These are phyloP conservation scores for Bos javanicus DNA, from an alignment of 2,113 vertebrate species.

Conservation along the genomic window DNA sequence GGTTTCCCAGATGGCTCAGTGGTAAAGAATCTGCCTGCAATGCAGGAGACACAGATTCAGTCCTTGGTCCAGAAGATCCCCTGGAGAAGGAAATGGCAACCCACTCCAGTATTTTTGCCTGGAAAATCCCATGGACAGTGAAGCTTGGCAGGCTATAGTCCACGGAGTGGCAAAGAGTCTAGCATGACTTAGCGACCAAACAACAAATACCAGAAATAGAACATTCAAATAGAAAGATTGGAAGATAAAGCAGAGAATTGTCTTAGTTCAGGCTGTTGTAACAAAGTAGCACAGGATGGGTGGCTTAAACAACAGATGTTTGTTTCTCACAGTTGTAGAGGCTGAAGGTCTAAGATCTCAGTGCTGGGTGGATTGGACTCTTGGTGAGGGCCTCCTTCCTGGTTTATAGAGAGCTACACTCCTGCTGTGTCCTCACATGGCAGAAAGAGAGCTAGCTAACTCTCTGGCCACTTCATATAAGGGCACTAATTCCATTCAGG, in stretches of 20 bases:
- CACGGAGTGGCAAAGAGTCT: neutral
- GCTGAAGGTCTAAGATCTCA: neutral
- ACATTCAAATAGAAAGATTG: neutral
- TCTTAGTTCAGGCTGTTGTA: neutral
- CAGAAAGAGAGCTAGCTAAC: neutral
- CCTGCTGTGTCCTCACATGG: neutral
- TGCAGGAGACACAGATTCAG: neutral
- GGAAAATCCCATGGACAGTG: neutral
- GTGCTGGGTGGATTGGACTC: neutral
- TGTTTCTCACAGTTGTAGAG: neutral
- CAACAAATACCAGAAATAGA: neutral
- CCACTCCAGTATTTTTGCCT: neutral
- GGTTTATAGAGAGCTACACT: neutral
- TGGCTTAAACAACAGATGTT: neutral
- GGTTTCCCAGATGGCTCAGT: neutral
- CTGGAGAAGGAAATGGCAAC: neutral
- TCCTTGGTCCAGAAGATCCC: neutral
- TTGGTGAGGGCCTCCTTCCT: neutral
- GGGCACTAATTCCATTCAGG: neutral
- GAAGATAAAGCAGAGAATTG: neutral
- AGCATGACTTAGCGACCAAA: neutral
- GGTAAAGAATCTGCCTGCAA: neutral
- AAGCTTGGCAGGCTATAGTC: neutral
- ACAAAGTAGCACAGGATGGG: neutral
- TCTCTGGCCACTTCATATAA: neutral